phyloP scores from a whole-genome alignment of 1,140 invertebrate genomes.

The Marisa cornuarietis region DNA sequence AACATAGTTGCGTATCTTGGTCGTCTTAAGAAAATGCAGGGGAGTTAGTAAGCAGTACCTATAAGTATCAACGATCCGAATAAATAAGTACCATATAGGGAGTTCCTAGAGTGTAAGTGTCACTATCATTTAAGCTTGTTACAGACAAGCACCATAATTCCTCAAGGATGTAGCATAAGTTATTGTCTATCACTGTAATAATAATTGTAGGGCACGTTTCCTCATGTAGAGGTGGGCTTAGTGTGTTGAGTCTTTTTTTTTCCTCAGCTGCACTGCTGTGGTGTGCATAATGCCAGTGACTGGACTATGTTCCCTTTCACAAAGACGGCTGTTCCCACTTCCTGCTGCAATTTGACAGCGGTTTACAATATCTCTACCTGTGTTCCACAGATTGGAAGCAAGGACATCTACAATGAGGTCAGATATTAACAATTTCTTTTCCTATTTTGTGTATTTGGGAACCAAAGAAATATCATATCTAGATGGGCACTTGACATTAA shows the following conservation, averaged over 20 bases:
- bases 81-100: too few species aligned
- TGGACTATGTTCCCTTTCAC: conserved; percentile 45
- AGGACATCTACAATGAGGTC: conserved; percentile 46
- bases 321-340: conserved; percentile 44
- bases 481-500: too few species aligned
- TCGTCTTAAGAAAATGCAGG: too few species aligned
- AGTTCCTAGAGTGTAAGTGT: too few species aligned
- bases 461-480: background rate
- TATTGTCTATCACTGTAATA: too few species aligned
- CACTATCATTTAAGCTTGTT: too few species aligned
- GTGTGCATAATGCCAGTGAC: conserved; percentile 54
- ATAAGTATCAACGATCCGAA: too few species aligned
- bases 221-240: background rate
- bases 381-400: conserved; percentile 9
- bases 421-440: conserved; percentile 1
- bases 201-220: too few species aligned
- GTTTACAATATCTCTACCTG: conserved; percentile 2
- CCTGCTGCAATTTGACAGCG: conserved; percentile 41
- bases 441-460: background rate
- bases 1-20: too few species aligned
- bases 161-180: too few species aligned
- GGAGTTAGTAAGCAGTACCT: too few species aligned
- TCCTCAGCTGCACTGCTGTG: conserved; percentile 60
- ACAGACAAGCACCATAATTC: too few species aligned
- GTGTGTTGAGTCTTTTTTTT: conserved; percentile 1